Percentiles rank a stretch among this genome's conserved stretches.
Conservation (phyloP, 2,113 vertebrate genomes). For the Seriola dumerili region DNA sequence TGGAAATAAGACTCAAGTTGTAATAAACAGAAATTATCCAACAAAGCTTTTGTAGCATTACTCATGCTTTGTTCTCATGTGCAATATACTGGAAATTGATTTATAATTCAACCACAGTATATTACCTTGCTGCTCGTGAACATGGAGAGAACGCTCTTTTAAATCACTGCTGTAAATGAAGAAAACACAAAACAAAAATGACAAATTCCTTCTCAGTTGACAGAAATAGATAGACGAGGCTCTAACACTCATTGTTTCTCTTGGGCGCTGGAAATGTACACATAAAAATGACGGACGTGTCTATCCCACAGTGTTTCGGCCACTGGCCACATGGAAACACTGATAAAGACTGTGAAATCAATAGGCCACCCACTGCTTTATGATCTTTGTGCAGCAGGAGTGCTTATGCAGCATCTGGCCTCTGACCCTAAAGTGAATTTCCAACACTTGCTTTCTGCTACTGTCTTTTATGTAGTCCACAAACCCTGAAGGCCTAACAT, state of each 20-base stretch:
- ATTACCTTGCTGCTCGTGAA: conserved; percentile 24
- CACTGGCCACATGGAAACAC: conserved; percentile 72
- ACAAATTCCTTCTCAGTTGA: conserved; percentile 16
- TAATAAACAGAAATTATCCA: conserved; percentile 7
- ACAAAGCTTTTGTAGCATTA: conserved; percentile 2
- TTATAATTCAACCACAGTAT: conserved; percentile 20
- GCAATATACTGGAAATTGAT: conserved; percentile 55
- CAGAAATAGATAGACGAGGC: conserved; percentile 48
- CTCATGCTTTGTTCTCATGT: conserved; percentile 11
- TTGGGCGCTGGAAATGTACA: conserved; percentile 53
- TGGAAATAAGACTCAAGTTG: background rate
- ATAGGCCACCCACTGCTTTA: conserved; percentile 78
- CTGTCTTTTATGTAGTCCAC: conserved; percentile 59
- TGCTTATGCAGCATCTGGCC: conserved; percentile 78
- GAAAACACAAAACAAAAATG: conserved; percentile 39
- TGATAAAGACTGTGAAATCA: conserved; percentile 74
- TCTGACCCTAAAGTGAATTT: conserved; percentile 73
- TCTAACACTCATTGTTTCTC: conserved; percentile 56
- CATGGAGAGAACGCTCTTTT: conserved; percentile 16
- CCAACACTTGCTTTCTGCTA: conserved; percentile 63
- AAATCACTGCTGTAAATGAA: conserved; percentile 50
- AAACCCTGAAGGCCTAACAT: conserved; percentile 56
- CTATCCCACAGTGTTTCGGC: conserved; percentile 60
- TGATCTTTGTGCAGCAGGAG: conserved; percentile 71
- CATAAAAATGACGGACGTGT: conserved; percentile 76